Percentiles rank a stretch among this genome's conserved stretches.
phyloP scores from a whole-genome alignment of 2,888 invertebrate species.

The Eumacrocentrus americanus region DNA sequence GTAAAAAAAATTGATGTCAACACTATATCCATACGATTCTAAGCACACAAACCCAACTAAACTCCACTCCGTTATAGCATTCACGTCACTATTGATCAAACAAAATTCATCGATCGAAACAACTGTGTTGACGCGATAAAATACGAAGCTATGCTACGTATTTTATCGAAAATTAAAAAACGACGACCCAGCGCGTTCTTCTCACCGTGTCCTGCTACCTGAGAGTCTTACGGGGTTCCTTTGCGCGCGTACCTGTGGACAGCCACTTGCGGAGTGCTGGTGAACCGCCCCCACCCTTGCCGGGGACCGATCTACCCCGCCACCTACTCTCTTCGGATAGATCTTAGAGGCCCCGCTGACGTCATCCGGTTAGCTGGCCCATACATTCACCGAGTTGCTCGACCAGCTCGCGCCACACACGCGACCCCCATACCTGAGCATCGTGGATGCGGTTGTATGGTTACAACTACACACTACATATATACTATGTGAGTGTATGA shows the following conservation, averaged over 20 bases:
- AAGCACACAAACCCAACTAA: too few species aligned
- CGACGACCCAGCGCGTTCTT: conserved; percentile 6
- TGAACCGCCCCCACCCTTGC: conserved; percentile 53
- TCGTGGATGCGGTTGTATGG: neutral
- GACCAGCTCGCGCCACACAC: conserved; percentile 14
- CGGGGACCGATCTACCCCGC: conserved; percentile 27
- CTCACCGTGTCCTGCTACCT: conserved; percentile 39
- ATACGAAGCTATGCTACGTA: neutral
- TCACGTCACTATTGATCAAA: neutral
- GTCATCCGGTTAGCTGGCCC: conserved; percentile 31
- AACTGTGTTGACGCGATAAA: neutral
- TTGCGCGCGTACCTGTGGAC: conserved; percentile 55
- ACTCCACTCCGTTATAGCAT: too few species aligned
- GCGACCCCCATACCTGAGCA: conserved; percentile 12
- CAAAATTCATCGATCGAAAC: neutral
- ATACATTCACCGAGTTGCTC: conserved; percentile 19
- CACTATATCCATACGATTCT: too few species aligned
- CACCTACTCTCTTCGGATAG: conserved; percentile 31
- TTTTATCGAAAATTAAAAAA: neutral
- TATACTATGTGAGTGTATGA: neutral
- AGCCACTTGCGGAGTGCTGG: conserved; percentile 52
- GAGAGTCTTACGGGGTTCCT: conserved; percentile 45
- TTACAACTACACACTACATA: conserved; percentile 7
- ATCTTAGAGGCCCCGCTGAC: conserved; percentile 39
- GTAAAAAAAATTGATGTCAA: too few species aligned